A percentile compares a stretch with the other conserved stretches of the same genome.
Conservation (phyloP, 2,113 vertebrate species). For the Oenanthe oenanthe region DNA sequence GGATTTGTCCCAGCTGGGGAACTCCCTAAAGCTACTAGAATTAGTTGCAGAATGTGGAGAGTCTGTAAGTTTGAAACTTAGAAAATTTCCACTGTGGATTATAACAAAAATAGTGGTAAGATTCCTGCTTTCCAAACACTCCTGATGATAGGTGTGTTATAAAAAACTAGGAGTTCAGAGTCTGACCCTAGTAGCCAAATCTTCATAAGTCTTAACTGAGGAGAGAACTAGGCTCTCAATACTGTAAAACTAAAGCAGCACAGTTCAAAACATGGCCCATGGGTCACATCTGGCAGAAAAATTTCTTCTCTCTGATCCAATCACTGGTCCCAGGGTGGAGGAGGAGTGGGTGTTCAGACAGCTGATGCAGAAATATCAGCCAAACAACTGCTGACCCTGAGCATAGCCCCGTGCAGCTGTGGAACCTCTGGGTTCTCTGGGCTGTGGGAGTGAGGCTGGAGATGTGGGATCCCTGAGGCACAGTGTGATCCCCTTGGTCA, state of each 20-base stretch:
- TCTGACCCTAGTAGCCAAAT: not conserved
- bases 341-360: not conserved
- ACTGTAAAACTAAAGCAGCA: not conserved
- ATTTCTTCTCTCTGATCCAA: not conserved
- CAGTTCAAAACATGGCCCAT: slow-evolving; percentile 4
- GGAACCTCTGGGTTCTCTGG: not conserved
- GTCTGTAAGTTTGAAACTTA: not conserved
- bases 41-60: not conserved
- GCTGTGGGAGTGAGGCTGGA: not conserved
- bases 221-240: not conserved
- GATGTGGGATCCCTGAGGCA: not conserved
- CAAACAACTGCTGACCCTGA: not conserved
- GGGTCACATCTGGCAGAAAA: slow-evolving; percentile 24
- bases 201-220: not conserved
- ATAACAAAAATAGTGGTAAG: not conserved
- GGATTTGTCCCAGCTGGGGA: slow-evolving; percentile 41
- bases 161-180: not conserved
- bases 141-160: not conserved
- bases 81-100: not conserved
- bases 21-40: slow-evolving; percentile 60
- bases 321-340: not conserved
- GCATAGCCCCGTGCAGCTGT: slow-evolving; percentile 26
- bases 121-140: not conserved
- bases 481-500: not conserved
- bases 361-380: not conserved